Evolutionary conservation across 2,113 vertebrate genomes (phyloP), one percentile per base, ranked within the genome.

Genomic region (Saccopteryx leptura): DNA sequence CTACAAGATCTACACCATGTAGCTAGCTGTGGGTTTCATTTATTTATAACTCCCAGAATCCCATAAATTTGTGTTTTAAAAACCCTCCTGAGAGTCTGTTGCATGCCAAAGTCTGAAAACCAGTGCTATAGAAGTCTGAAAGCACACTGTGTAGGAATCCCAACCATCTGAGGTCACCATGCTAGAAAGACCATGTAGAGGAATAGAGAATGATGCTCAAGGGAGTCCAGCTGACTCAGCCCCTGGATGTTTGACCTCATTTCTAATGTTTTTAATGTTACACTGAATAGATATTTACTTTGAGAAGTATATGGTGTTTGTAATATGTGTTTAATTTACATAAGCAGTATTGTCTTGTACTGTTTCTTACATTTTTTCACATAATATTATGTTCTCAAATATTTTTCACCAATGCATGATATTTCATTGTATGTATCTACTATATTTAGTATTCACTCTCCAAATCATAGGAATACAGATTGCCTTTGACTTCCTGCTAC

Each of bases 361-460:
- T 26, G 13, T 61, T 75, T n/a, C 52, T 60, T 88, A 92, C 10
- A 54, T 68, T 61, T 92, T 92, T 79, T 85, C 31, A 65, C n/a
- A n/a, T 71, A 33, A 50, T 7, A 56, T 9, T 79, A 39, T 21
- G 18, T 80, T 72, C 65, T 90, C 33, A 85, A 14, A 11, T 79
- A 39, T 56, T 92, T 84, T 9, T 95, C 46, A 84, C 48, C 56
- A 72, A 17, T 85, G 33, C 18, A 10, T 79, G 65, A 33, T 60
- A 93, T 72, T 60, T 93, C 26, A 46, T 46, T 58, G 6, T 19
- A 26, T 76, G 26, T 69, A 78, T 48, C 33, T 72, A 33, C 8
- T 71, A 63, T 28, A 72, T 86, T 90, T 66, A 90, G 31, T 10
- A 58, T 50, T 56, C 48, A 56, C 79, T 72, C 21, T 54, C 46